A percentile compares a stretch with the other conserved stretches of the same genome.
phyloP scores from a whole-genome alignment of 2,797 vertebrate genomes.

The Melanotaenia trifasciata region DNA sequence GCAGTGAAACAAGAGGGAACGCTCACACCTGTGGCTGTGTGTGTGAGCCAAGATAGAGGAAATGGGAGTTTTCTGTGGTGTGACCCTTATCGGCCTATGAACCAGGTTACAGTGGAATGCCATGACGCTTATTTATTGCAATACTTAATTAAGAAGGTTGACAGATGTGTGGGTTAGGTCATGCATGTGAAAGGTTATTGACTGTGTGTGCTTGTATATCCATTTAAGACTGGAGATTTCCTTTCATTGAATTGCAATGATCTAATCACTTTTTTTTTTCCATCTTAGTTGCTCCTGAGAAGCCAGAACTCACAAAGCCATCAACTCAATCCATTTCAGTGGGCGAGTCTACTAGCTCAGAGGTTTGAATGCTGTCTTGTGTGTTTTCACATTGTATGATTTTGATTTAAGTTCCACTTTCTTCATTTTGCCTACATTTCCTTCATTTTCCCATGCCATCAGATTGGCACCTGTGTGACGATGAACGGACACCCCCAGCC shows the following conservation, averaged over 20 bases:
- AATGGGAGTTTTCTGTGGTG: conserved; percentile 29
- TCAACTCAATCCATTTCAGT: conserved; percentile 73
- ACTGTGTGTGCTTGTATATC: neutral
- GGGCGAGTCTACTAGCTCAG: conserved; percentile 39
- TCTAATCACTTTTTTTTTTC: conserved; percentile 8
- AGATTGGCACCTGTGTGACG: conserved; percentile 87
- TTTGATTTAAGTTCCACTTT: neutral
- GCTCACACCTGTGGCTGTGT: conserved; percentile 45
- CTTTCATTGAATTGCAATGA: conserved; percentile 26
- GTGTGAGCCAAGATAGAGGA: conserved; percentile 16
- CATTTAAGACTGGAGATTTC: conserved; percentile 5
- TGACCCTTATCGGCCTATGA: conserved; percentile 65
- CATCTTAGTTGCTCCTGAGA: conserved; percentile 79
- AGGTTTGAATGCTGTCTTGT: conserved; percentile 60
- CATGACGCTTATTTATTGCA: conserved; percentile 55
- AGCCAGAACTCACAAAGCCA: conserved; percentile 69
- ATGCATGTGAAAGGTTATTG: neutral
- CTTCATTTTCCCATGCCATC: conserved; percentile 16
- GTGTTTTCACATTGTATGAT: neutral
- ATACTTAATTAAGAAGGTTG: conserved; percentile 61
- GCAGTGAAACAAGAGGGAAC: conserved; percentile 37
- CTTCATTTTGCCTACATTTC: neutral
- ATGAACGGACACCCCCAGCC: conserved; percentile 86
- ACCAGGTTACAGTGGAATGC: conserved; percentile 49
- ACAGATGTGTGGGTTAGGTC: conserved; percentile 1